Evolutionary conservation across 2,888 invertebrate species (phyloP).

Genomic region (Baccha elongata): DNA sequence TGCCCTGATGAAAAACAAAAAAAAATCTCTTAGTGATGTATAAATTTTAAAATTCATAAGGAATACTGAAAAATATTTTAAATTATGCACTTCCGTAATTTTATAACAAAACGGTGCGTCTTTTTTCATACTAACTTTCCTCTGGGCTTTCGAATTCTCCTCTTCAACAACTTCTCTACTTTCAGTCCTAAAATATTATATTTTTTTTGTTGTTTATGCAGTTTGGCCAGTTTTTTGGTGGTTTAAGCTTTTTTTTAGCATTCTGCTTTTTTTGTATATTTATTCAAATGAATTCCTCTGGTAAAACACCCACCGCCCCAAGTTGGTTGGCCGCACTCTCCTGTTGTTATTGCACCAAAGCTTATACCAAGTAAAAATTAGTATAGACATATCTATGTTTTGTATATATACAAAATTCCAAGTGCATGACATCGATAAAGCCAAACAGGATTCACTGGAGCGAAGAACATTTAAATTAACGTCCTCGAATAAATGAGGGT

Average conservation of each 20-base stretch:
- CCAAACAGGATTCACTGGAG: slow-evolving; percentile 26
- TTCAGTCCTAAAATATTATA: slow-evolving; percentile 23
- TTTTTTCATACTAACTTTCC: slow-evolving; percentile 1
- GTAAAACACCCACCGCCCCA: slow-evolving; percentile 28
- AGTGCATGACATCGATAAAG: slow-evolving; percentile 64
- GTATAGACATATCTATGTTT: slow-evolving; percentile 57
- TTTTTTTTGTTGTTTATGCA: slow-evolving; percentile 16
- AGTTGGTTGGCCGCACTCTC: slow-evolving; percentile 25
- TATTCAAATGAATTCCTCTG: slow-evolving; percentile 69
- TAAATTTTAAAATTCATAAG: slow-evolving; percentile 73
- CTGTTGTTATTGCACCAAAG: slow-evolving; percentile 7
- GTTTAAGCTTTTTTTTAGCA: slow-evolving; percentile 22
- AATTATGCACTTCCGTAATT: slow-evolving; percentile 73
- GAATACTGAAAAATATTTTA: slow-evolving; percentile 70
- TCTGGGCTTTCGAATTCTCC: neutral
- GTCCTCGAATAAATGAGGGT: slow-evolving; percentile 14
- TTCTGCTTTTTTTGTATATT: slow-evolving; percentile 7
- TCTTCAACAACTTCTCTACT: slow-evolving; percentile 7
- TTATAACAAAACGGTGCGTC: slow-evolving; percentile 65
- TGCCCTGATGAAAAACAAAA: neutral
- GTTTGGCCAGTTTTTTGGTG: slow-evolving; percentile 37
- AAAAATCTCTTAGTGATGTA: slow-evolving; percentile 29
- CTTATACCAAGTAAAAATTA: slow-evolving; percentile 51
- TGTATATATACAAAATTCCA: slow-evolving; percentile 53
- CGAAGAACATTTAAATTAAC: slow-evolving; percentile 51